Base-by-base conservation (phyloP, 2,113 vertebrate species). In the Conger conger region DNA sequence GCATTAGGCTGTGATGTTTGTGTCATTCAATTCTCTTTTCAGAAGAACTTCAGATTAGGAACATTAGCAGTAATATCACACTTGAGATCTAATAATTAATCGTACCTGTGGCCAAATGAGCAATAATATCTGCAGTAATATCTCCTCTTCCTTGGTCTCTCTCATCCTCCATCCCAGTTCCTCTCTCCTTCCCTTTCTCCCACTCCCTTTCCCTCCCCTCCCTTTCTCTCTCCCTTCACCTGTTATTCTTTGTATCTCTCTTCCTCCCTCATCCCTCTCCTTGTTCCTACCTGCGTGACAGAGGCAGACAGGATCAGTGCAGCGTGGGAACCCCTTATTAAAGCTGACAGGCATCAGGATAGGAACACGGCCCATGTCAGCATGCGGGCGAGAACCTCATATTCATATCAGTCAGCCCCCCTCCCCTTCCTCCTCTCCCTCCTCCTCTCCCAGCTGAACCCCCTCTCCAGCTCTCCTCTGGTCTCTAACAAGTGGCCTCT, bases 291-390 rank as follows among this genome's bases (percentile, higher is more conserved):
- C 86, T 85, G 85, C 73, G 40, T 42, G 60, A 45, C 82, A 42
- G 63, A 83, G 68, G 33, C 92, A 93, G 92, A 92, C 92, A 94
- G 92, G 92, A 92, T 91, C 91, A 82, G 86, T 82, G 84, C 92
- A 89, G 90, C 90, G 90, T 93, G 91, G 89, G 79, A 89, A 91
- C 90, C 91, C 91, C 91, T 95, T 94, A 95, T 95, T 94, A 93
- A 91, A 93, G 89, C 86, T 90, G 94, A 94, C 94, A 94, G 90
- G 91, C 90, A 87, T 93, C 93, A 90, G 89, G 91, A 88, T 40
- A 83, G 88, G 87, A 93, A 91, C 91, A 88, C 89, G 87, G 92
- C 90, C 92, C 89, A 91, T 93, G 93, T 93, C 92, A 89, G 93
- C 87, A 88, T 86, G 77, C 88, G 81, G 90, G 83, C 86, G 88